These are phyloP conservation scores for Crossocerus cetratus DNA, from an alignment of 2,888 invertebrate species.

Conservation along the genomic window DNA sequence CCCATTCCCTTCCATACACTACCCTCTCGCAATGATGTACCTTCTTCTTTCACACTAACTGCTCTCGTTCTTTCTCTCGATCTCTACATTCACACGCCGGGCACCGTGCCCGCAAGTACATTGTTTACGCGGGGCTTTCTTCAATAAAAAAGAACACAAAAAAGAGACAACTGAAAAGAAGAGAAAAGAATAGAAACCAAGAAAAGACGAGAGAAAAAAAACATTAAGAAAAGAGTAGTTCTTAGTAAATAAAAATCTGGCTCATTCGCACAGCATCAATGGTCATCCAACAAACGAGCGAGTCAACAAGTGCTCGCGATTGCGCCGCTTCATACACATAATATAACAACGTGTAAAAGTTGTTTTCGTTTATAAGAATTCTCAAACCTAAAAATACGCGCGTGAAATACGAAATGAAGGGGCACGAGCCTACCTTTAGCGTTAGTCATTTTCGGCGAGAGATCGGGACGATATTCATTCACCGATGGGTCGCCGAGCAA, in stretches of 20 bases:
- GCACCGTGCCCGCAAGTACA: slow-evolving; percentile 53
- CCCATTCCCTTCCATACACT: slow-evolving; percentile 43
- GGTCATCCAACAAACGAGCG: slow-evolving; percentile 38
- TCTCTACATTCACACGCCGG: slow-evolving; percentile 51
- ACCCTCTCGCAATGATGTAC: background rate
- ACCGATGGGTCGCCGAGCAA: slow-evolving; percentile 39
- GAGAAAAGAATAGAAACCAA: slow-evolving; percentile 39
- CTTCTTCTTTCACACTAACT: slow-evolving; percentile 10
- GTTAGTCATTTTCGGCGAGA: slow-evolving; percentile 34
- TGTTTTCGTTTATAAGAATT: slow-evolving; percentile 24
- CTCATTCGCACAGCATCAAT: slow-evolving; percentile 47
- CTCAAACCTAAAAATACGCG: slow-evolving; percentile 43
- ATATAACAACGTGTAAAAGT: slow-evolving; percentile 33
- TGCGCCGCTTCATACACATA: slow-evolving; percentile 22
- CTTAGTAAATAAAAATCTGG: slow-evolving; percentile 50
- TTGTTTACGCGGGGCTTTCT: slow-evolving; percentile 47
- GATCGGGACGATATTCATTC: slow-evolving; percentile 7
- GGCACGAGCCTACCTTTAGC: slow-evolving; percentile 57
- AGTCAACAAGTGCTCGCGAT: slow-evolving; percentile 24
- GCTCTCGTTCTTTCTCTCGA: slow-evolving; percentile 18
- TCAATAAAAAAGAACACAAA: slow-evolving; percentile 39
- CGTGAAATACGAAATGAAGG: slow-evolving; percentile 61
- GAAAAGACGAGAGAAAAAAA: slow-evolving; percentile 38
- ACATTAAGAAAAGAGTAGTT: slow-evolving; percentile 31
- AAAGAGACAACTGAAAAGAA: slow-evolving; percentile 24